Evolutionary conservation across 2,888 invertebrate species (phyloP), one percentile per base, ranked within the genome.

Genomic region (Drosophila mettleri): DNA sequence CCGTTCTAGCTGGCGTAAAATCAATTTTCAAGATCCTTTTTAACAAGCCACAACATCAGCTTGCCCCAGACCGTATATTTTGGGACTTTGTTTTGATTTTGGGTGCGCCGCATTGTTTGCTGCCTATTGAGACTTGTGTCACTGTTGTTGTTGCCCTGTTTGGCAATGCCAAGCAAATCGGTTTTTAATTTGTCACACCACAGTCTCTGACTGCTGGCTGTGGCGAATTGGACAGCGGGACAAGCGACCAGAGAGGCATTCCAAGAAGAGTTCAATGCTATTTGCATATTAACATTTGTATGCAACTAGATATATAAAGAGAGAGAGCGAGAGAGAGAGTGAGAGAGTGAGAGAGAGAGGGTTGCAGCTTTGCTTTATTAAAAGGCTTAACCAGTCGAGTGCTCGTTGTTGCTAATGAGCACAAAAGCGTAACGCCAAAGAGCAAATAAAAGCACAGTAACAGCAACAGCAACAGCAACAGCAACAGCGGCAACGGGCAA

Each of bases 371-470:
- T 78, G 70, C 79, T 79, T 79, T 79, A 79, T 76, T 79, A 79
- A 79, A 79, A 79, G 79, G 79, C 79, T 79, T 79, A 79, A 79
- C 69, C 68, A 70, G 67, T 76, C 65, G 66, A 66, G 74, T 66
- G 58, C n/a, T 49, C 46, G 63, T 14, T 58, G 74, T 46, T 86
- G 88, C 89, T 89, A 89, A 89, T 89, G 89, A 89, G 89, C 80
- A 79, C 79, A 86, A 89, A 86, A 87, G 89, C 88, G 80, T 89
- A 88, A 86, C 86, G 83, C 74, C 66, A 69, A 78, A 79, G 64
- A 69, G 77, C 67, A 73, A 79, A 75, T 79, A 74, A 67, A 65
- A 69, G 39, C 43, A 49, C 58, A 34, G 34, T 22, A 29, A 18
- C 33, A 46, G 12, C 24, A 51, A 55, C 45, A 63, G 14, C 55